Evolutionary conservation across 2,888 invertebrate species (phyloP).

Genomic region (Dasysyrphus albostriatus): DNA sequence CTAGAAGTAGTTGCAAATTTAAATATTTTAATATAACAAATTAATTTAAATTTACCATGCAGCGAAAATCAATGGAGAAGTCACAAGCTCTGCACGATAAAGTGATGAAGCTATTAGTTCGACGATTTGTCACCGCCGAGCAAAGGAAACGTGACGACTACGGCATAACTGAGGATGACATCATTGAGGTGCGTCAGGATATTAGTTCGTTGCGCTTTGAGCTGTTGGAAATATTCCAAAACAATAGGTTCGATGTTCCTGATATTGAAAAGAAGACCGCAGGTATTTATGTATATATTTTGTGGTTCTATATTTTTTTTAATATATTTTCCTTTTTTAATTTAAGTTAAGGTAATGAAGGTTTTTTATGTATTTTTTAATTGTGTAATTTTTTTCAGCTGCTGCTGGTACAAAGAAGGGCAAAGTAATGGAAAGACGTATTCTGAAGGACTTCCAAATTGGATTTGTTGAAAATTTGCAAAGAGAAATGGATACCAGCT

Average conservation of each 20-base stretch:
- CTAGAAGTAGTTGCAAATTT: slow-evolving; percentile 21
- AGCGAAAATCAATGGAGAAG: slow-evolving; percentile 90
- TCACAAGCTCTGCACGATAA: slow-evolving; percentile 90
- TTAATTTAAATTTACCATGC: slow-evolving; percentile 74
- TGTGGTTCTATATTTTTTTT: background rate
- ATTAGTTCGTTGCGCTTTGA: slow-evolving; percentile 97
- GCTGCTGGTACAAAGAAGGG: slow-evolving; percentile 89
- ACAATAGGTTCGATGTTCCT: slow-evolving; percentile 95
- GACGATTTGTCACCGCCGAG: slow-evolving; percentile 95
- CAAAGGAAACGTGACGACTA: slow-evolving; percentile 95
- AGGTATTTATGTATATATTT: slow-evolving; percentile 78
- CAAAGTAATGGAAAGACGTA: slow-evolving; percentile 93
- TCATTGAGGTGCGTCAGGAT: slow-evolving; percentile 98
- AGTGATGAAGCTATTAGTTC: slow-evolving; percentile 94
- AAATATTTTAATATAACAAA: slow-evolving; percentile 46
- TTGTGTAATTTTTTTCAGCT: slow-evolving; percentile 82
- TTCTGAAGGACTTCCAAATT: slow-evolving; percentile 95
- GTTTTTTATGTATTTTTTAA: background rate
- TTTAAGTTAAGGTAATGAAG: background rate
- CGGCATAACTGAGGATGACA: slow-evolving; percentile 98
- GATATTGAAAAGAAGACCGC: slow-evolving; percentile 88
- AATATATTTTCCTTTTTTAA: background rate
- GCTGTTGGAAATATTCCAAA: slow-evolving; percentile 94
- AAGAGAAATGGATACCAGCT: slow-evolving; percentile 86
- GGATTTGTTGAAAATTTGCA: slow-evolving; percentile 93